These are phyloP conservation scores for Ianthella basta DNA, from an alignment of 37 sponge, comb jelly and placozoan genomes.

Conservation along the genomic window DNA sequence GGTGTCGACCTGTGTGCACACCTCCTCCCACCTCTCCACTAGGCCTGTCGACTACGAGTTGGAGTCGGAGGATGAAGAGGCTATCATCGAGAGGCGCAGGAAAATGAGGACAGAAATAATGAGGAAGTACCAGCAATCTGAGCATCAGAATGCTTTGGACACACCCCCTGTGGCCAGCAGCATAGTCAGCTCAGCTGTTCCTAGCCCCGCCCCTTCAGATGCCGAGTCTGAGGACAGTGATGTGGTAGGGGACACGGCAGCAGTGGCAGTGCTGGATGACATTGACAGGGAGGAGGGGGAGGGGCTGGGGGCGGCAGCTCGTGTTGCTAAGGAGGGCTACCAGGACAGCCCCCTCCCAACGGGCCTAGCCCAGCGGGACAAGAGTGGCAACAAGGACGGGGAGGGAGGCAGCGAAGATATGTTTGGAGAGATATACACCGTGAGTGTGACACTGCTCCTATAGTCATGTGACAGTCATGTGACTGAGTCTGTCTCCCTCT, in stretches of 20 bases:
- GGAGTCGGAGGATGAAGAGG: conserved; percentile 83
- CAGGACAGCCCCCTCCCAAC: not conserved
- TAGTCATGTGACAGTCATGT: too few species aligned
- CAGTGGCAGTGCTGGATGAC: conserved; percentile 36
- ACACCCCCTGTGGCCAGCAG: not conserved
- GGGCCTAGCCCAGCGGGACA: not conserved
- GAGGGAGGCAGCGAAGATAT: conserved; percentile 50
- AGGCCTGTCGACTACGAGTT: conserved; percentile 70
- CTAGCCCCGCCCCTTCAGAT: conserved; percentile 31
- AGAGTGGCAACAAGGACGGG: not conserved
- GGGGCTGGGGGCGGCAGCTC: not conserved
- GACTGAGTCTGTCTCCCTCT: not conserved
- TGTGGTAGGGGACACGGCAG: conserved; percentile 40
- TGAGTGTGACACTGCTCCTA: conserved; percentile 23
- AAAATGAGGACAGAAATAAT: conserved; percentile 78
- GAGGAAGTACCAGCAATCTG: conserved; percentile 70
- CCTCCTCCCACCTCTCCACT: not conserved
- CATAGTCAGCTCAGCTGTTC: conserved; percentile 26
- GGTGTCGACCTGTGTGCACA: not conserved
- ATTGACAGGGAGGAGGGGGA: conserved; percentile 10
- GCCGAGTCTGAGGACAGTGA: conserved; percentile 48
- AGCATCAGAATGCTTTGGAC: not conserved
- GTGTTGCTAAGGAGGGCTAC: conserved; percentile 8
- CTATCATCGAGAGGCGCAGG: conserved; percentile 84
- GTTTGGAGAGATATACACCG: conserved; percentile 63